A percentile compares a stretch with the other conserved stretches of the same genome.
These are phyloP conservation scores for Oreochromis tanganicae DNA, from an alignment of 2,113 vertebrate genomes.

Conservation along the genomic window DNA sequence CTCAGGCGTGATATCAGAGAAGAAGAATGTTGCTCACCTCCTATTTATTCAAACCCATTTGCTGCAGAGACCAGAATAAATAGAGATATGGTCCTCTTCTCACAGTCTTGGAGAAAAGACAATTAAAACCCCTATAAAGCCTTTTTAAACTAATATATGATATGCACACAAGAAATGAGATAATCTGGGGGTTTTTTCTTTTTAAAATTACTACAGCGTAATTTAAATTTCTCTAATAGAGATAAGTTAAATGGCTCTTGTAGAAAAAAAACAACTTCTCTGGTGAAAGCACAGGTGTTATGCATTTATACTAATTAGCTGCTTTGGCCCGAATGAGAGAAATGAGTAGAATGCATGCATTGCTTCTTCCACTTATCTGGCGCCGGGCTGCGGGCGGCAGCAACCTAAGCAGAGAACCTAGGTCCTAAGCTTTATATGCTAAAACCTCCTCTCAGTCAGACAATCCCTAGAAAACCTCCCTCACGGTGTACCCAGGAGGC, in stretches of 20 bases:
- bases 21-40: not conserved
- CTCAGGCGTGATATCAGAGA: not conserved
- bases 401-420: not conserved
- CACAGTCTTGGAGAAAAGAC: not conserved
- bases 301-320: not conserved
- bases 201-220: not conserved
- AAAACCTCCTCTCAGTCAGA: not conserved
- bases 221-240: not conserved
- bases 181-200: not conserved
- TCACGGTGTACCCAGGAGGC: not conserved
- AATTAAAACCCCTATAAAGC: not conserved
- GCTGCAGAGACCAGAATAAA: not conserved
- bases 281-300: not conserved
- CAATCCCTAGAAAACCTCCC: not conserved
- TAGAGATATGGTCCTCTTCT: not conserved
- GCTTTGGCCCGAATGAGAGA: not conserved
- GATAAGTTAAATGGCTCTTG: not conserved
- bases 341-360: not conserved
- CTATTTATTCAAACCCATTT: not conserved
- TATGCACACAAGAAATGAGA: not conserved
- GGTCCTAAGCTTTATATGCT: not conserved
- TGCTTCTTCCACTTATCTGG: not conserved
- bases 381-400: not conserved
- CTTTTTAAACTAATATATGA: not conserved
- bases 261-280: not conserved